Evolutionary conservation across 2,113 vertebrate genomes (phyloP).

Genomic region (Lanius collurio): DNA sequence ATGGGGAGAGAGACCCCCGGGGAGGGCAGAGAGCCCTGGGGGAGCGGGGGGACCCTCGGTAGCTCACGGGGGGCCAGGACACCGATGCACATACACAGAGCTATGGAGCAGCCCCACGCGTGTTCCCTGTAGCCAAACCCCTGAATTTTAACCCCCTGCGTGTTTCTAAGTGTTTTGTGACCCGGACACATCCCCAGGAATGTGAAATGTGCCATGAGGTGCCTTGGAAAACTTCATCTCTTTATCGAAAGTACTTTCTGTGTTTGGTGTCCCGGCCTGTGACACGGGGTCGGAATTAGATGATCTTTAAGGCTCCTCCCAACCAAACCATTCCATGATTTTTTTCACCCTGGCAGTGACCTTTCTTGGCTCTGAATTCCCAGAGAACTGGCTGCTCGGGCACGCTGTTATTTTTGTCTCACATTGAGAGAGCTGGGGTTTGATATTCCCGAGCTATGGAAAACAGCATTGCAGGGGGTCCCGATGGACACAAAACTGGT

Average conservation of each 20-base stretch:
- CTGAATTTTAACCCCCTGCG: rapidly evolving
- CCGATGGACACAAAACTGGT: rapidly evolving
- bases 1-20: neutral
- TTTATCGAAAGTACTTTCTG: rapidly evolving
- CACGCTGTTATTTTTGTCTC: neutral
- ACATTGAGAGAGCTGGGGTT: rapidly evolving
- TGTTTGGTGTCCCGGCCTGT: neutral
- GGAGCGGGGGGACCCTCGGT: neutral
- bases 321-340: neutral
- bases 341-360: neutral
- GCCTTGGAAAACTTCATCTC: neutral
- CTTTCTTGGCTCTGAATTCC: neutral
- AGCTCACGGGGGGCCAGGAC: neutral
- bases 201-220: rapidly evolving
- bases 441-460: rapidly evolving
- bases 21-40: neutral
- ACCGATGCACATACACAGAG: too few species aligned
- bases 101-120: rapidly evolving
- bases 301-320: neutral
- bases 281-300: neutral
- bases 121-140: neutral
- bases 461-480: neutral
- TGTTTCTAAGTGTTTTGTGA: neutral
- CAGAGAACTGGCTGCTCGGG: neutral
- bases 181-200: rapidly evolving